phyloP scores from a whole-genome alignment of 1,140 invertebrate species.

The Periplaneta americana region DNA sequence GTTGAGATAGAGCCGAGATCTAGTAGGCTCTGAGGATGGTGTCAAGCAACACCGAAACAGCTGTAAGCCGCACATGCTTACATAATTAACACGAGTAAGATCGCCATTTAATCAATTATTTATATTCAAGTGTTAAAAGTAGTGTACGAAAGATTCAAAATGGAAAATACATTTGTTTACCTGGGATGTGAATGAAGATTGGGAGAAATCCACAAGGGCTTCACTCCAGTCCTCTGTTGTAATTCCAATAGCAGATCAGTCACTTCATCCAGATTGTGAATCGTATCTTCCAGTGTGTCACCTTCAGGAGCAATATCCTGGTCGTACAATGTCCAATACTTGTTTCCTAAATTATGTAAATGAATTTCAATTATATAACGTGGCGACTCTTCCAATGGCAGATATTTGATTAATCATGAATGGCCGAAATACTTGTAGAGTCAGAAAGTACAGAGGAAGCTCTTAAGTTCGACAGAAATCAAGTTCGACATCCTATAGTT shows the following conservation, averaged over 20 bases:
- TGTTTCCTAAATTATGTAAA: slow-evolving; percentile 35
- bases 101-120: too few species aligned
- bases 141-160: too few species aligned
- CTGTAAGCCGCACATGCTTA: too few species aligned
- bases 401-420: background rate
- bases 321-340: slow-evolving; percentile 60
- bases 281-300: slow-evolving; percentile 46
- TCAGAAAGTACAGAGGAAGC: too few species aligned
- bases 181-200: slow-evolving; percentile 52
- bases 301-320: slow-evolving; percentile 44
- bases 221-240: slow-evolving; percentile 48
- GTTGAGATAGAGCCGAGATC: too few species aligned
- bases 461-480: too few species aligned
- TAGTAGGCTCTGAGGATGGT: too few species aligned
- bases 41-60: too few species aligned
- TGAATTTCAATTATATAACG: background rate
- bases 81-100: too few species aligned
- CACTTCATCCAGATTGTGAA: slow-evolving; percentile 50
- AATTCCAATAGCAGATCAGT: slow-evolving; percentile 48
- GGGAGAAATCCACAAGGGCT: slow-evolving; percentile 55
- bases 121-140: too few species aligned
- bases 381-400: background rate
- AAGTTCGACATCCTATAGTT: too few species aligned
- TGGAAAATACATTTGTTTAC: slow-evolving; percentile 35
- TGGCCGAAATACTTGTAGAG: background rate